phyloP scores from a whole-genome alignment of 2,888 invertebrate species.

The Bibio marci region DNA sequence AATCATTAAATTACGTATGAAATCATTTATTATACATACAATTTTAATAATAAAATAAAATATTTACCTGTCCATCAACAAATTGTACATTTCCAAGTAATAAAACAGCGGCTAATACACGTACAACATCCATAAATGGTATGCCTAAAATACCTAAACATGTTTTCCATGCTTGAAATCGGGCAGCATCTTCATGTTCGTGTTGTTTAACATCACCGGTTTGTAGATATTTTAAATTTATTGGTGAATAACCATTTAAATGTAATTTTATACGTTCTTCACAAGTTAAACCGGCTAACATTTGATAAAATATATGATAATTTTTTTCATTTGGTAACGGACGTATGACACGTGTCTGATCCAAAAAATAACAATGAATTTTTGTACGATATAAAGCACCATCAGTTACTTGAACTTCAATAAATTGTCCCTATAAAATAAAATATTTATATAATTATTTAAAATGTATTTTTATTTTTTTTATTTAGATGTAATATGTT shows the following conservation, averaged over 20 bases:
- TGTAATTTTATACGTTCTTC: conserved; percentile 79
- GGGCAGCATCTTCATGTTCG: conserved; percentile 50
- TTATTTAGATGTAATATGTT: conserved; percentile 1
- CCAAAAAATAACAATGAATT: conserved; percentile 90
- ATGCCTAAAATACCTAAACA: conserved; percentile 81
- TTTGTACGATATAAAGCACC: conserved; percentile 88
- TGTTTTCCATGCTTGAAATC: conserved; percentile 86
- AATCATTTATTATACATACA: no score
- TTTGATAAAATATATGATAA: conserved; percentile 94
- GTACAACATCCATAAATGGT: conserved; percentile 82
- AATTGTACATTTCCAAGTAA: conserved; percentile 86
- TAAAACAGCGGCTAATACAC: conserved; percentile 78
- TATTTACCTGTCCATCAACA: conserved; percentile 45
- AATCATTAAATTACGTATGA: background rate
- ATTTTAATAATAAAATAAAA: background rate
- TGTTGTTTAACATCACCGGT: conserved; percentile 55
- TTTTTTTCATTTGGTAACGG: conserved; percentile 79
- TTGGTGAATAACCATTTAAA: conserved; percentile 67
- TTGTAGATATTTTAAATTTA: conserved; percentile 67
- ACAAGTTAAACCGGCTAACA: conserved; percentile 71
- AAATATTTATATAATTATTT: conserved; percentile 1
- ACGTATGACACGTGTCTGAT: conserved; percentile 79
- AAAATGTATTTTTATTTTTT: conserved; percentile 3
- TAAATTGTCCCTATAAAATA: conserved; percentile 68
- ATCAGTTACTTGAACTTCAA: conserved; percentile 90